These are phyloP conservation scores for Phrynocephalus versicolor DNA, from an alignment of 2,113 vertebrate genomes.

Conservation along the genomic window DNA sequence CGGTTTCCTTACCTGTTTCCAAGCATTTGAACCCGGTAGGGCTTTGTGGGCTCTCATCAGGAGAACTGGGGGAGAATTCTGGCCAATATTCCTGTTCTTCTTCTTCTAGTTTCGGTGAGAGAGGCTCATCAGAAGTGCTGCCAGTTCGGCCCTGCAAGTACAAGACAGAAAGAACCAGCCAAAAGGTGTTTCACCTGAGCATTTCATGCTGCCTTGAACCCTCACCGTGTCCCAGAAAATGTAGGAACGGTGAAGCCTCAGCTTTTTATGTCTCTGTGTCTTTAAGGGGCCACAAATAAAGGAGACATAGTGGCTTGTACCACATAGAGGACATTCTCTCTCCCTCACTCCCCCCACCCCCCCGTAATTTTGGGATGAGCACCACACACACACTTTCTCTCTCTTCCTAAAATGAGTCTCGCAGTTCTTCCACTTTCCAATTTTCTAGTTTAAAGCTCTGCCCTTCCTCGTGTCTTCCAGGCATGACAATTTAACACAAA, in stretches of 20 bases:
- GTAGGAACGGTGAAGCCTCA: neutral
- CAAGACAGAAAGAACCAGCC: neutral
- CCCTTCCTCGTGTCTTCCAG: neutral
- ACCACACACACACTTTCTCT: neutral
- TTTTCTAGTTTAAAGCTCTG: too few species aligned
- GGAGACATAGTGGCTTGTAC: neutral
- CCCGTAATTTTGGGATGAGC: too few species aligned
- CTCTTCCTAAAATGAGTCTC: neutral
- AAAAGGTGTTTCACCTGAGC: neutral
- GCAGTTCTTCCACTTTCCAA: neutral
- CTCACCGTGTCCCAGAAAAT: neutral
- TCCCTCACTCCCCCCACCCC: too few species aligned
- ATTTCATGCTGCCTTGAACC: neutral
- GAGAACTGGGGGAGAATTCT: constrained; percentile 56
- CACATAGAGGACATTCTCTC: too few species aligned
- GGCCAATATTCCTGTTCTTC: constrained; percentile 53
- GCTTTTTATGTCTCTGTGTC: neutral
- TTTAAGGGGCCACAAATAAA: neutral
- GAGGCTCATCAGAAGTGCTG: constrained; percentile 40
- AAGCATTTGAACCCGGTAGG: constrained; percentile 34
- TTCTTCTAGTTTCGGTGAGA: constrained; percentile 49
- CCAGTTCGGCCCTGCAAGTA: neutral
- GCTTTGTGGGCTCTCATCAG: constrained; percentile 55
- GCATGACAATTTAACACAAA: neutral
- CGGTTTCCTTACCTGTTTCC: neutral